Evolutionary conservation across 2,113 vertebrate species (phyloP).

Genomic region (Colinus virginianus): DNA sequence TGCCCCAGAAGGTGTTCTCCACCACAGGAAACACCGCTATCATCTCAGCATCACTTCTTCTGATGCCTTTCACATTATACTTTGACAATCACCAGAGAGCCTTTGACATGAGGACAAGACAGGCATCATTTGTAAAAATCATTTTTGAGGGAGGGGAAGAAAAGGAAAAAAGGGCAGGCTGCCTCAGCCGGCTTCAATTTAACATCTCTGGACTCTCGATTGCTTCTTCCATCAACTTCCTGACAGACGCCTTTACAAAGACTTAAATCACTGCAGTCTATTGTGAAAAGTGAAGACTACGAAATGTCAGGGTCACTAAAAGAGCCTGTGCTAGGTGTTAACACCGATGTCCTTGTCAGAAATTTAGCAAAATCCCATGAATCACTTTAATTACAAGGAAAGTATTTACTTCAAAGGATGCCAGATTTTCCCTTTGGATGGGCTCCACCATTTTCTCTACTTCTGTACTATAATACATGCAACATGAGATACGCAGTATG

Average conservation of each 20-base stretch:
- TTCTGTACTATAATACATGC: accelerated
- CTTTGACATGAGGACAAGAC: background rate
- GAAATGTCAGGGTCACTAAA: background rate
- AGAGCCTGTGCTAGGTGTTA: background rate
- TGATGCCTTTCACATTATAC: background rate
- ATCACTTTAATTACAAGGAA: background rate
- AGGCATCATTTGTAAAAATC: background rate
- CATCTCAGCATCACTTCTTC: background rate
- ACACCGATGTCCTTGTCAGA: background rate
- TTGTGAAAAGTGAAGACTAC: background rate
- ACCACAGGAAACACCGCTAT: accelerated
- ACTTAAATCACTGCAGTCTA: background rate
- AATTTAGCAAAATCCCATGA: background rate
- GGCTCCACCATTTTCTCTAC: background rate
- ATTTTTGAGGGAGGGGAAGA: background rate
- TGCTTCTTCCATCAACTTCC: background rate
- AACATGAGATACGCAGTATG: accelerated
- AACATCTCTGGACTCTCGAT: background rate
- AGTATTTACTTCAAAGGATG: background rate
- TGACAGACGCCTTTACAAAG: background rate
- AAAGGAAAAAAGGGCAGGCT: background rate
- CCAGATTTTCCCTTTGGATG: background rate
- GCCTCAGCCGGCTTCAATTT: background rate
- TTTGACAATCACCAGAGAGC: background rate
- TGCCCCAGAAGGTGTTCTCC: background rate